Evolutionary conservation across 1,140 invertebrate species (phyloP).

Genomic region (Oreohelix idahoensis): DNA sequence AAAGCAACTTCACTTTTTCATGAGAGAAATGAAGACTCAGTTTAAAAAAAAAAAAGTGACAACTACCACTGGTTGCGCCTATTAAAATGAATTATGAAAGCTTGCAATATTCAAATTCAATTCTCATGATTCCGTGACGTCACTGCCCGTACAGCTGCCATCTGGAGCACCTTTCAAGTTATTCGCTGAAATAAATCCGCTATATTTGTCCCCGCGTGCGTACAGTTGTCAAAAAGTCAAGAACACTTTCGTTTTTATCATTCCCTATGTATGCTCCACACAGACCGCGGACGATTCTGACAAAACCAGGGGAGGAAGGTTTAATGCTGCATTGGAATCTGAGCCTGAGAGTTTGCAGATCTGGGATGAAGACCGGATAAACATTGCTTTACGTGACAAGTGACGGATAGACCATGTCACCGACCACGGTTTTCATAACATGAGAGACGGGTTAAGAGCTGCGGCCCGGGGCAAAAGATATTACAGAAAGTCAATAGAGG

Average conservation of each 20-base stretch:
- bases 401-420: background rate
- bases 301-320: background rate
- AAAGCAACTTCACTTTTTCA: no score
- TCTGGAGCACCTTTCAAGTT: background rate
- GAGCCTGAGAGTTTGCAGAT: background rate
- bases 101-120: no score
- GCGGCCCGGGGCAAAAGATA: constrained; percentile 5
- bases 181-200: background rate
- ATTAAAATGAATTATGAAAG: no score
- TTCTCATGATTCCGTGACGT: no score
- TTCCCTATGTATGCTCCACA: background rate
- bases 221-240: constrained; percentile 12
- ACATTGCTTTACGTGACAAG: constrained; percentile 15
- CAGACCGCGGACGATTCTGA: background rate
- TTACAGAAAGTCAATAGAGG: constrained; percentile 6
- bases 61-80: no score
- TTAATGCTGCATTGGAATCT: background rate
- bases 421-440: constrained; percentile 6
- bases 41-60: no score
- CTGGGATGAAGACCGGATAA: background rate
- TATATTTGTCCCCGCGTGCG: background rate
- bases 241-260: background rate
- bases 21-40: no score
- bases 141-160: no score
- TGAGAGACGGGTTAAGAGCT: background rate